These are phyloP conservation scores for Dryoscopus gambensis DNA, from an alignment of 2,113 vertebrate genomes.

Conservation along the genomic window DNA sequence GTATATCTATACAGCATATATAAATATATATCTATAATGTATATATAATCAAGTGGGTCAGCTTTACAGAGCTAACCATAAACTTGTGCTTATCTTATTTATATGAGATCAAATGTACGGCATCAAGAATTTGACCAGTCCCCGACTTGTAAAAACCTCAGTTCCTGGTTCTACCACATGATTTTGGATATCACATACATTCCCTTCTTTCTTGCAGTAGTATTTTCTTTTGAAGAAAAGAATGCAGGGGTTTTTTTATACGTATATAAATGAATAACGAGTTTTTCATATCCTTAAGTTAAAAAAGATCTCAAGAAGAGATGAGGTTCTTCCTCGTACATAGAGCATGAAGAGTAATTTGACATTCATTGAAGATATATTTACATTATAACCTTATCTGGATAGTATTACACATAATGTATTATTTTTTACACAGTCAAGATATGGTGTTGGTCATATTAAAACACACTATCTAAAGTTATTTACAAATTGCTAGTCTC, in stretches of 20 bases:
- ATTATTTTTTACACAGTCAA: constrained; percentile 15
- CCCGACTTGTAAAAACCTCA: not conserved
- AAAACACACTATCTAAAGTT: constrained; percentile 16
- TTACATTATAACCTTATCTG: constrained; percentile 55
- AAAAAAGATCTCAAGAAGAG: constrained; percentile 27
- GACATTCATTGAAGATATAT: constrained; percentile 63
- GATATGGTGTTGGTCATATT: constrained; percentile 23
- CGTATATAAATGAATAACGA: constrained; percentile 13
- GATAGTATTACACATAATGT: not conserved
- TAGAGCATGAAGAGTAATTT: constrained; percentile 33
- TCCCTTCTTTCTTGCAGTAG: not conserved
- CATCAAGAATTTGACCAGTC: constrained; percentile 32
- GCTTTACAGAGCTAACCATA: constrained; percentile 51
- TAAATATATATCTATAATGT: constrained; percentile 63
- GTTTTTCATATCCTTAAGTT: constrained; percentile 28
- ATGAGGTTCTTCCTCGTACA: not conserved
- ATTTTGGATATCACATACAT: constrained; percentile 1
- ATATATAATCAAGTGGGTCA: constrained; percentile 45
- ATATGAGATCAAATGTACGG: constrained; percentile 33
- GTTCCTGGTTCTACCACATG: not conserved
- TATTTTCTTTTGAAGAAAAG: constrained; percentile 46
- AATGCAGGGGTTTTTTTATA: not conserved
- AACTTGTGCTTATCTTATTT: constrained; percentile 59
- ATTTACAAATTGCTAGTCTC: constrained; percentile 11
- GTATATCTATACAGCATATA: constrained; percentile 53